phyloP scores from a whole-genome alignment of 2,113 vertebrate species.

The Syngnathus typhle region DNA sequence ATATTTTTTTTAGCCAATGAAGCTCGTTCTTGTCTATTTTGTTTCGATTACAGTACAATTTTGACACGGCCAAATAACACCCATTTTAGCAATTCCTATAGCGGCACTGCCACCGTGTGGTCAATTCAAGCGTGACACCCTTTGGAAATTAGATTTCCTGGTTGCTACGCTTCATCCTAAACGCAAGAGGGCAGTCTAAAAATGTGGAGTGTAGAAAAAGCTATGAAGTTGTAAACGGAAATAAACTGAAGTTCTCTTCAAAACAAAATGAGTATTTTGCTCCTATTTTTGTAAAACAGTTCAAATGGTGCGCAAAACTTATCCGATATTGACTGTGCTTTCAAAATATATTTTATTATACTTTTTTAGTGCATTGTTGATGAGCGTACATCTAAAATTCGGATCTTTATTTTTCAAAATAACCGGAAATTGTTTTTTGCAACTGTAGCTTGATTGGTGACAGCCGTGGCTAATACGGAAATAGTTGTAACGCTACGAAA shows the following conservation, averaged over 20 bases:
- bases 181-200: constrained; percentile 10
- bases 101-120: constrained; percentile 36
- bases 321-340: background rate
- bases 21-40: background rate
- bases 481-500: constrained; percentile 41
- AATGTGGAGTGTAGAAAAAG: background rate
- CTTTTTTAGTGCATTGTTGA: background rate
- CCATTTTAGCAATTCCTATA: no score
- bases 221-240: background rate
- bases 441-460: background rate
- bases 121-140: background rate
- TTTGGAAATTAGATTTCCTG: background rate
- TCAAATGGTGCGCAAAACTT: no score
- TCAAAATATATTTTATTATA: background rate
- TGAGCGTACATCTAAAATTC: accelerated
- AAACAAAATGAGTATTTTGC: background rate
- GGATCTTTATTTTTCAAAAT: background rate
- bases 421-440: constrained; percentile 10
- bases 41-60: no score
- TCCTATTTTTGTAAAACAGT: background rate
- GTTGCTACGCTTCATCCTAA: constrained; percentile 10
- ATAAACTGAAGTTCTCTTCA: background rate
- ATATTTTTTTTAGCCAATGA: background rate
- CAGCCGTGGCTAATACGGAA: constrained; percentile 34
- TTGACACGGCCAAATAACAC: no score